Base-by-base conservation (phyloP, 2,113 vertebrate genomes). In the Notarius lentiginosus region DNA sequence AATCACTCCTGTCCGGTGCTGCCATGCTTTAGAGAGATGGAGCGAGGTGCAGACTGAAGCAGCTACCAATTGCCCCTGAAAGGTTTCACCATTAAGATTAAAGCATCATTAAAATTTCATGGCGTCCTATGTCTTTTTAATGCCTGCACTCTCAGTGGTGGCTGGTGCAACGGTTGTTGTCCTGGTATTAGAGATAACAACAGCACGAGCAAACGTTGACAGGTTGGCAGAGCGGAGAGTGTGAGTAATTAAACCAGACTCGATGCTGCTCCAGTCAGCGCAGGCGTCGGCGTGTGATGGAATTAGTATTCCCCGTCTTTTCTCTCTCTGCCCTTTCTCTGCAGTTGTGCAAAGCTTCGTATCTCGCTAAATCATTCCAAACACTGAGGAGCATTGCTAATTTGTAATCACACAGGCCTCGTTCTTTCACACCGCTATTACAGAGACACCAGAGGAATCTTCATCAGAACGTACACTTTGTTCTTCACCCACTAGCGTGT, bases 231-330 rank as follows among this genome's bases (percentile, higher is more conserved):
- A 82, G 41, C 7, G 41, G 17, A 63, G 81, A 18, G 80, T 76
- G 58, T 41, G 70, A 72, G 81, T 83, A 87, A 87, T 87, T 87
- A 83, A 83, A 77, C 41, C 58, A 63, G 86, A 70, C 53, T 72
- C 55, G 56, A 77, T 83, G 86, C 70, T 65, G 51, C 34, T 51
- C 27, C 80, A 70, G 68, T 55, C 49, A 9, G 80, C n/a, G n/a
- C 51, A 41, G 55, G 56, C 27, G 56, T 83, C 27, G 15, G 7
- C 47, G 58, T 76, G 79, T 75, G 56, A 76, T 65, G 41, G 58
- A 75, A 83, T 83, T 83, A 87, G 86, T 83, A 83, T 87, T 87
- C 86, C 86, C 58, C 17, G 27, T 76, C 47, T 76, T 77, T 58
- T 15, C 60, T 53, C 70, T 15, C 60, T 53, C 58, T 87, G 80